phyloP scores from a whole-genome alignment of 92 coral and sea anemone species.

The Parazoanthus darwini region DNA sequence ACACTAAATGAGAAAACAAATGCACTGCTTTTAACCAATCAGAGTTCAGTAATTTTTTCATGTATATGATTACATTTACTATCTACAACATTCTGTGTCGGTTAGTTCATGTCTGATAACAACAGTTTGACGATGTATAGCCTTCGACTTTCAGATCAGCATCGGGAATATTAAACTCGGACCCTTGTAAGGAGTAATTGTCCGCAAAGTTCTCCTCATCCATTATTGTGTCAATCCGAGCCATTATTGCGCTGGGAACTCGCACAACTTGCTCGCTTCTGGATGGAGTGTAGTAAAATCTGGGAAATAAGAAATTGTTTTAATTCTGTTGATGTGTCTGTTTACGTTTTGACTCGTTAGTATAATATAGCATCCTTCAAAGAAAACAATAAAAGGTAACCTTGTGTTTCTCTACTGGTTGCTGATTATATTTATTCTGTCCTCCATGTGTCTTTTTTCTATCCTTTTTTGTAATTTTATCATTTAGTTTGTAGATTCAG shows the following conservation, averaged over 20 bases:
- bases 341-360: too few species aligned
- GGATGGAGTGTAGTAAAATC: not conserved
- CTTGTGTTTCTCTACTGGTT: too few species aligned
- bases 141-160: not conserved
- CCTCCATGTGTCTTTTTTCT: too few species aligned
- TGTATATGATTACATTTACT: not conserved
- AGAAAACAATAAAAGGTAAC: too few species aligned
- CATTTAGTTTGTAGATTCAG: too few species aligned
- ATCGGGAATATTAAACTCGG: constrained; percentile 1
- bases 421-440: too few species aligned
- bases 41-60: too few species aligned
- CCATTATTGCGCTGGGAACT: constrained; percentile 9
- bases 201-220: not conserved
- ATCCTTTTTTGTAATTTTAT: too few species aligned
- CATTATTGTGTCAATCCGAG: constrained; percentile 5
- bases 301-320: not conserved
- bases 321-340: not conserved
- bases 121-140: not conserved
- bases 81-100: not conserved
- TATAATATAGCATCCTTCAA: too few species aligned
- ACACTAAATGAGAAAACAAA: too few species aligned
- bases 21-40: too few species aligned
- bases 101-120: not conserved
- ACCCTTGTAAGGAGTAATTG: not conserved
- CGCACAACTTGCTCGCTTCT: not conserved